phyloP scores from a whole-genome alignment of 2,888 invertebrate genomes.

The Philonicus albiceps region DNA sequence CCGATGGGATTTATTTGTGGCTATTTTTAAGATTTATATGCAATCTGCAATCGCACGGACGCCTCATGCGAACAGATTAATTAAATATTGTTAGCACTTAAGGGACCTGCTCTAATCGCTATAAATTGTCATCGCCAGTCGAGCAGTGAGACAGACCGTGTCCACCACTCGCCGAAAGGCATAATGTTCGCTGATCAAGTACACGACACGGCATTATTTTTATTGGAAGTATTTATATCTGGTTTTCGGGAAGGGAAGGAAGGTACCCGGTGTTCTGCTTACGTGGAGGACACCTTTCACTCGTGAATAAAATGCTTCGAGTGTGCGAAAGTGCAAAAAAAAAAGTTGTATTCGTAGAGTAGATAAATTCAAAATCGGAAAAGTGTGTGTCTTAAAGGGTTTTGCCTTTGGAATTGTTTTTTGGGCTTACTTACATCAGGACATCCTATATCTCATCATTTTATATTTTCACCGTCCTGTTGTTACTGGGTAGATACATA shows the following conservation, averaged over 20 bases:
- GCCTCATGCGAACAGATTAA: conserved; percentile 20
- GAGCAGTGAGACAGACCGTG: background rate
- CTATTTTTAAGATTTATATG: conserved; percentile 23
- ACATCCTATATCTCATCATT: background rate
- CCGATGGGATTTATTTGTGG: background rate
- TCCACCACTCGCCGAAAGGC: background rate
- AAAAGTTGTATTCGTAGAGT: background rate
- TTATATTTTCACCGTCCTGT: background rate
- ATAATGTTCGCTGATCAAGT: background rate
- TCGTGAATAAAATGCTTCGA: background rate
- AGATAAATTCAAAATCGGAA: background rate
- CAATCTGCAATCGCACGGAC: background rate
- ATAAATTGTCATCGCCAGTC: background rate
- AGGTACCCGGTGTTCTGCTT: background rate
- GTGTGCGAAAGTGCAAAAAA: background rate
- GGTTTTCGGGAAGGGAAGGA: background rate
- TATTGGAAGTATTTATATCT: conserved; percentile 9
- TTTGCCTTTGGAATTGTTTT: background rate
- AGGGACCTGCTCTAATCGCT: conserved; percentile 3
- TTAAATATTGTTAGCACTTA: conserved; percentile 41
- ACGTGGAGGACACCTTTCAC: background rate
- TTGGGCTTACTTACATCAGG: background rate
- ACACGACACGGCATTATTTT: background rate
- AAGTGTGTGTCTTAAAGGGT: background rate
- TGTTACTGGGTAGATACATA: background rate